Evolutionary conservation across 2,797 vertebrate genomes (phyloP).

Genomic region (Sciurus vulgaris): DNA sequence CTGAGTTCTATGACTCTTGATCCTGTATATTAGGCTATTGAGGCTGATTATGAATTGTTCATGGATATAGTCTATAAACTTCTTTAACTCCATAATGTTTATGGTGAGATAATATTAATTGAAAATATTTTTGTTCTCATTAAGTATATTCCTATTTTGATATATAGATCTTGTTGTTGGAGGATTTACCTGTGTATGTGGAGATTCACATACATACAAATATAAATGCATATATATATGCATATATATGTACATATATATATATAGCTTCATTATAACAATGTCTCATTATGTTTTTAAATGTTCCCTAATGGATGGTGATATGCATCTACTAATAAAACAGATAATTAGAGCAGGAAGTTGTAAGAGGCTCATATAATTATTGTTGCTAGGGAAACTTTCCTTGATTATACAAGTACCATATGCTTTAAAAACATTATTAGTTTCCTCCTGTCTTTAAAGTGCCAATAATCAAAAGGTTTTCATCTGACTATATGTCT

Average conservation of each 20-base stretch:
- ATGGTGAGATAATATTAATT: slow-evolving; percentile 69
- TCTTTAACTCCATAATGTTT: slow-evolving; percentile 59
- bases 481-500: slow-evolving; percentile 57
- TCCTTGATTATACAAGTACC: slow-evolving; percentile 68
- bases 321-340: slow-evolving; percentile 77
- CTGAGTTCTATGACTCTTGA: slow-evolving; percentile 60
- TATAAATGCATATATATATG: neutral
- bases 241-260: neutral
- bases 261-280: slow-evolving; percentile 69
- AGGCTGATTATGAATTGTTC: slow-evolving; percentile 71
- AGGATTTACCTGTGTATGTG: slow-evolving; percentile 67
- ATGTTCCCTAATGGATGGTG: slow-evolving; percentile 69
- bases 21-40: slow-evolving; percentile 60
- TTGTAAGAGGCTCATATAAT: slow-evolving; percentile 69
- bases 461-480: slow-evolving; percentile 64
- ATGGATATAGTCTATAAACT: slow-evolving; percentile 64
- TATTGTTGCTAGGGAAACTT: slow-evolving; percentile 75
- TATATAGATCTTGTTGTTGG: slow-evolving; percentile 64
- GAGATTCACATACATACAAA: neutral
- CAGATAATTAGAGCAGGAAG: slow-evolving; percentile 77
- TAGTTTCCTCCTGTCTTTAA: slow-evolving; percentile 61
- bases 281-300: slow-evolving; percentile 77
- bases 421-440: slow-evolving; percentile 68
- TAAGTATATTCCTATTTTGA: slow-evolving; percentile 4
- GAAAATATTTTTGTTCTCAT: slow-evolving; percentile 66